Evolutionary conservation across 2,888 invertebrate species (phyloP), one percentile per base, ranked within the genome.

Genomic region (Eupithecia tripunctaria): DNA sequence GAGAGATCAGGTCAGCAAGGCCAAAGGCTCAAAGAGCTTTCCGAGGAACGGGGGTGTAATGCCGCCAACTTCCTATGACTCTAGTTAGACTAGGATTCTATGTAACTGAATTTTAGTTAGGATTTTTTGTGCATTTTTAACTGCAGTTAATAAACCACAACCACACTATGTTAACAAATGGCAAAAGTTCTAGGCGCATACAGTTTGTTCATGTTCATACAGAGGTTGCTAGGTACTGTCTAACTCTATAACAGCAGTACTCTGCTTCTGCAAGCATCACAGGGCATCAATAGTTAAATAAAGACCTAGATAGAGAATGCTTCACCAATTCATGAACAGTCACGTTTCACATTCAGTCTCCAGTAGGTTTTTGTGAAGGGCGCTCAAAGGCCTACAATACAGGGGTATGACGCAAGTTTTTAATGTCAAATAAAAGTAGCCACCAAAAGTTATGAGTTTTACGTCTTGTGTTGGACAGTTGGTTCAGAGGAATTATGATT

Each of bases 241-340:
- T 32, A 12, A 10, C 41, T 56, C 27, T 32, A 10, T 14, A 18
- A 0, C 10, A 25, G 64, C 51, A 21, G 59, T 3, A 12, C 43
- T 73, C 72, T 67, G 21, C 10, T n/a, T 27, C 27, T 56, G 68
- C 68, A 29, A 69, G 66, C 75, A 72, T 74, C 76, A 75, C 74
- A 66, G 64, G 63, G 68, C 70, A 76, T 78, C 76, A 75, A 78
- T 78, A 72, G 72, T 78, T 76, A 76, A 76, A 76, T 70, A 74
- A 78, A 75, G 43, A 72, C 73, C 51, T 74, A 78, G 67, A 74
- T 69, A 73, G 70, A 63, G 73, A 71, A 70, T 59, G 38, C 67
- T 77, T 43, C 59, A 77, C 69, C 72, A 63, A 72, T 73, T 71
- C 77, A 71, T 74, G 67, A 72, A 72, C 15, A 68, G 68, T 68